Evolutionary conservation across 1,140 invertebrate genomes (phyloP), one percentile per base, ranked within the genome.

Genomic region (Drosophila asahinai): DNA sequence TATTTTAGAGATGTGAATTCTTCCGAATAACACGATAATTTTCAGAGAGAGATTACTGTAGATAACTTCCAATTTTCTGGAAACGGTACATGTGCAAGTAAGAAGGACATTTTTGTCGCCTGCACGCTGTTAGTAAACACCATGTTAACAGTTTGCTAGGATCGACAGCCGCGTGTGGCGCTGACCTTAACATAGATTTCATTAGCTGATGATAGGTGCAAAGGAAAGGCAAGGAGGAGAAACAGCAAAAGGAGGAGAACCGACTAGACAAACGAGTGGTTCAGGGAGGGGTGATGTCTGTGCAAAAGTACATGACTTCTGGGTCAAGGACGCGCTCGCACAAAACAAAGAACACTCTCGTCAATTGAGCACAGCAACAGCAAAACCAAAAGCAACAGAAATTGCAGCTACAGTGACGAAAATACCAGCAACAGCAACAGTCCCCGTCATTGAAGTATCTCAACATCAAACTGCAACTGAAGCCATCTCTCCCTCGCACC

Each of bases 301-400:
- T 14, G 4, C 38, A 51, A 36, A 22, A 62, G 25, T 55, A 43
- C 27, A 71, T 67, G 36, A 38, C 54, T 79, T 72, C 43, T 79
- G 55, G 76, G 77, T 79, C 77, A 79, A 79, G 77, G 77, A 79
- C 77, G 55, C 43, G 27, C 60, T 62, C 54, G 45, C 59, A 65
- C 19, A 38, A 55, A 79, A 79, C 61, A 58, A 64, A 66, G 77
- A 57, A 65, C 66, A 63, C 67, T 59, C 54, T 60, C 54, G 67
- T 6, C 62, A 68, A 49, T 66, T 48, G 64, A 67, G 36, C 17
- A 40, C 61, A 15, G 33, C 47, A 19, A 38, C 47, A 45, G 19
- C 38, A 55, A 38, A 14, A 45, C 17, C 27, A 43, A 43, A 11
- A 63, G 27, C 52, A 55, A 55, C 52, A 63, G 40, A 25, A 64